These are phyloP conservation scores for Hydrotaea diabolus DNA, from an alignment of 2,888 invertebrate genomes.

Conservation along the genomic window DNA sequence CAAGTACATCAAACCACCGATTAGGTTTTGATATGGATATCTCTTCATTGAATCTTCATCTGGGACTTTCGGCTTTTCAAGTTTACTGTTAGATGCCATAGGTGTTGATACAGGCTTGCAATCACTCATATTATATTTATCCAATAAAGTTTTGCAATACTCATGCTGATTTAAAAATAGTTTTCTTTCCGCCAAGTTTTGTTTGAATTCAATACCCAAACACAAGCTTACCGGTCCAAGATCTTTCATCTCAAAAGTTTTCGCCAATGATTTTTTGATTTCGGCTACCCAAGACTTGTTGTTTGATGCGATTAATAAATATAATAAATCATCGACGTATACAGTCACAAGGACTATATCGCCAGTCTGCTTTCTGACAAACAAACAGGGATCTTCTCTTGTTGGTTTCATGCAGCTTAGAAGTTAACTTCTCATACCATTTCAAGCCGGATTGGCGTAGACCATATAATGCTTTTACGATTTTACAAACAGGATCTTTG, in stretches of 20 bases:
- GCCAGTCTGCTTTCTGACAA: slow-evolving; percentile 33
- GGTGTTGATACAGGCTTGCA: slow-evolving; percentile 45
- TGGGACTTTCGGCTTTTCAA: slow-evolving; percentile 28
- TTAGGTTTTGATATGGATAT: slow-evolving; percentile 64
- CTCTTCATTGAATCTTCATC: slow-evolving; percentile 49
- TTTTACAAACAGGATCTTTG: slow-evolving; percentile 47
- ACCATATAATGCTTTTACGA: no score
- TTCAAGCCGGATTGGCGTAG: slow-evolving; percentile 56
- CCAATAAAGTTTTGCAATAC: slow-evolving; percentile 34
- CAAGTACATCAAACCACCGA: slow-evolving; percentile 66
- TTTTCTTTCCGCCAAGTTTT: slow-evolving; percentile 20
- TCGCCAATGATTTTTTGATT: slow-evolving; percentile 41
- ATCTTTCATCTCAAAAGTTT: slow-evolving; percentile 65
- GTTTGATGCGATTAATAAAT: slow-evolving; percentile 63
- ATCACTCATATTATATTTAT: slow-evolving; percentile 42
- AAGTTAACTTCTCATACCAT: slow-evolving; percentile 51
- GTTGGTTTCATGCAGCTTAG: slow-evolving; percentile 33
- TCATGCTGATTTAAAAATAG: slow-evolving; percentile 25
- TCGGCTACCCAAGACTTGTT: slow-evolving; percentile 14
- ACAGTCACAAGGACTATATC: slow-evolving; percentile 48
- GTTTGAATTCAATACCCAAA: slow-evolving; percentile 42
- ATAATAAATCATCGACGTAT: slow-evolving; percentile 63
- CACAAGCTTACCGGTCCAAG: slow-evolving; percentile 46
- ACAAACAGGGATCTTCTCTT: slow-evolving; percentile 56
- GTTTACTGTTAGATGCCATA: slow-evolving; percentile 52